These are phyloP conservation scores for Epizoanthus rinbou DNA, from an alignment of 92 coral and sea anemone species.

Conservation along the genomic window DNA sequence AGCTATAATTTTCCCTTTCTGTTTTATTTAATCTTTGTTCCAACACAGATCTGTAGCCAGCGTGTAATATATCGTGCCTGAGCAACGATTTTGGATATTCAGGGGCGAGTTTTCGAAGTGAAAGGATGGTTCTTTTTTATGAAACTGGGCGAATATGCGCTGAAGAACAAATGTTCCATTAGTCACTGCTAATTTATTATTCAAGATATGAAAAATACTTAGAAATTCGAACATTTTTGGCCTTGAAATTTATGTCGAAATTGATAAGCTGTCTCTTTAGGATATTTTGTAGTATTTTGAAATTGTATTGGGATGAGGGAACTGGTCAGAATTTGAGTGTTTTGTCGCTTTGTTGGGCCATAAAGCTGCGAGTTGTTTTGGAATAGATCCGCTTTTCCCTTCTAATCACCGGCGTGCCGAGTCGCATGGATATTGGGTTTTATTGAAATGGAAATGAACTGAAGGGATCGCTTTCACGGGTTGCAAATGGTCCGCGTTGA, in stretches of 20 bases:
- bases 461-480: slow-evolving; percentile 79
- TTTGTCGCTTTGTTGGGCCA: slow-evolving; percentile 2
- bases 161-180: slow-evolving; percentile 26
- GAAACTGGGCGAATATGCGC: slow-evolving; percentile 36
- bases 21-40: slow-evolving; percentile 16
- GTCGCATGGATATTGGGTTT: slow-evolving; percentile 60
- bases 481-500: slow-evolving; percentile 68
- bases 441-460: slow-evolving; percentile 79
- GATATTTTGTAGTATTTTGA: background rate
- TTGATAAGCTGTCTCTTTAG: background rate
- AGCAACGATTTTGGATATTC: background rate
- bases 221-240: slow-evolving; percentile 82
- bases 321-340: background rate
- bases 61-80: background rate
- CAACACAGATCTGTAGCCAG: background rate
- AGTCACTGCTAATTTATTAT: slow-evolving; percentile 78
- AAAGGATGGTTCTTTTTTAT: slow-evolving; percentile 29
- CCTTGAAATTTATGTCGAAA: slow-evolving; percentile 34
- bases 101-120: slow-evolving; percentile 8
- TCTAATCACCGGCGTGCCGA: slow-evolving; percentile 65
- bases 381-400: slow-evolving; percentile 34
- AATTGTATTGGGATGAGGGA: background rate
- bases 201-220: slow-evolving; percentile 86
- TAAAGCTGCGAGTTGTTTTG: slow-evolving; percentile 29
- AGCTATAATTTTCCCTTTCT: slow-evolving; percentile 3